Conservation (phyloP, 2,113 vertebrate species). For the Trematocara zebra region DNA sequence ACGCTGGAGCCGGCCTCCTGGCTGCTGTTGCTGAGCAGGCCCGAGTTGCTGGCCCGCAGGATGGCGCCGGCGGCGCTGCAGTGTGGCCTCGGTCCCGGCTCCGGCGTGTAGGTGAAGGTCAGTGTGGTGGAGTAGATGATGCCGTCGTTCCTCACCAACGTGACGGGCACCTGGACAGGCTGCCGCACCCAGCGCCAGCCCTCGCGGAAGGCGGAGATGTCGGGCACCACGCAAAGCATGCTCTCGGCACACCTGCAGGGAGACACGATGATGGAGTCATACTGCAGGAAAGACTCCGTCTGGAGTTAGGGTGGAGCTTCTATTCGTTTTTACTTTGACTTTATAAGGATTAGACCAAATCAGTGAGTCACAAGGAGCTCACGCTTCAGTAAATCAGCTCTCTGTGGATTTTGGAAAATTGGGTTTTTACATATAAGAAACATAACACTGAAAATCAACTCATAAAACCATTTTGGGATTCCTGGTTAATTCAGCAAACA, state of each 20-base stretch:
- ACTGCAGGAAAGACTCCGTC: background rate
- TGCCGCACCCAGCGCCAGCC: constrained; percentile 98
- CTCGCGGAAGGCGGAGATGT: constrained; percentile 99
- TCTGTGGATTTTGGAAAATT: background rate
- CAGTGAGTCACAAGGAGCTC: background rate
- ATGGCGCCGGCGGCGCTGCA: constrained; percentile 97
- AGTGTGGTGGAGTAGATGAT: constrained; percentile 99
- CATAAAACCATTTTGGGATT: background rate
- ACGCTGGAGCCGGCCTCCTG: constrained; percentile 75
- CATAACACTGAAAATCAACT: background rate
- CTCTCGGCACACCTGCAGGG: constrained; percentile 83
- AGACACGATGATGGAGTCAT: background rate
- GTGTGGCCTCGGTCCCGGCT: constrained; percentile 93
- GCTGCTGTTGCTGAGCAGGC: constrained; percentile 80
- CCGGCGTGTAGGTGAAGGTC: constrained; percentile 98
- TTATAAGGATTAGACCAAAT: background rate
- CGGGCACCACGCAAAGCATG: constrained; percentile 97
- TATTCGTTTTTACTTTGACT: background rate
- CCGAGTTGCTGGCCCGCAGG: constrained; percentile 84
- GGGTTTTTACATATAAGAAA: background rate
- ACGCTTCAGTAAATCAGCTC: background rate
- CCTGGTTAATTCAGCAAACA: background rate
- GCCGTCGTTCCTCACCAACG: constrained; percentile 95
- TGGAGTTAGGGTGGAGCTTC: background rate
- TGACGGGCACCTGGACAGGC: constrained; percentile 98